A percentile compares a stretch with the other conserved stretches of the same genome.
These are phyloP conservation scores for Okamejei kenojei DNA, from an alignment of 2,797 vertebrate genomes.

Conservation along the genomic window DNA sequence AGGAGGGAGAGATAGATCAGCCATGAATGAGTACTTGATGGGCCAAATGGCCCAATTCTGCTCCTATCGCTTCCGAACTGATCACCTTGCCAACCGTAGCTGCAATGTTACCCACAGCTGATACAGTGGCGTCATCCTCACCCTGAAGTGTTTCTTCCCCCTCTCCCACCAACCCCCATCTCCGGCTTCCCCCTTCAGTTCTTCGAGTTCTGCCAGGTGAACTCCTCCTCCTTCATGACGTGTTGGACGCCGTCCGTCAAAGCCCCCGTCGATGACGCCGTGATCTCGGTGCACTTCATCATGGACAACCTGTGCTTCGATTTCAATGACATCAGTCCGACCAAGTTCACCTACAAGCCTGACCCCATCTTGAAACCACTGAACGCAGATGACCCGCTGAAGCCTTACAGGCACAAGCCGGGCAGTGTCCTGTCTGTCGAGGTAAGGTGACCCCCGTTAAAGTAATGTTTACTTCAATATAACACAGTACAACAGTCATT, in stretches of 20 bases:
- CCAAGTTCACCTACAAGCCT: constrained; percentile 74
- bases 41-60: too few relatives aligned
- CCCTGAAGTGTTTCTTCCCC: constrained; percentile 1
- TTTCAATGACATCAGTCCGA: constrained; percentile 66
- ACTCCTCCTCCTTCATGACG: constrained; percentile 75
- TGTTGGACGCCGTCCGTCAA: constrained; percentile 79
- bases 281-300: constrained; percentile 75
- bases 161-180: background rate
- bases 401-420: constrained; percentile 85
- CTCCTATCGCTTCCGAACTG: too few relatives aligned
- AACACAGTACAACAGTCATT: background rate
- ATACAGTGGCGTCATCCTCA: background rate
- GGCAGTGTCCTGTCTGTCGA: constrained; percentile 93
- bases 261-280: constrained; percentile 51
- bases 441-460: constrained; percentile 57
- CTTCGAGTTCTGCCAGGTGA: constrained; percentile 72
- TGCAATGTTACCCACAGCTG: too few relatives aligned
- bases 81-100: too few relatives aligned
- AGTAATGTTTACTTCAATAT: background rate
- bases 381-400: constrained; percentile 72
- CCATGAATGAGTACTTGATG: too few relatives aligned
- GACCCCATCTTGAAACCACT: constrained; percentile 73
- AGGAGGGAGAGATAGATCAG: too few relatives aligned
- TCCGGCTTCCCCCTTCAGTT: constrained; percentile 58
- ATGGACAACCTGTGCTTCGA: constrained; percentile 84